These are phyloP conservation scores for Carollia perspicillata DNA, from an alignment of 2,113 vertebrate species.

Conservation along the genomic window DNA sequence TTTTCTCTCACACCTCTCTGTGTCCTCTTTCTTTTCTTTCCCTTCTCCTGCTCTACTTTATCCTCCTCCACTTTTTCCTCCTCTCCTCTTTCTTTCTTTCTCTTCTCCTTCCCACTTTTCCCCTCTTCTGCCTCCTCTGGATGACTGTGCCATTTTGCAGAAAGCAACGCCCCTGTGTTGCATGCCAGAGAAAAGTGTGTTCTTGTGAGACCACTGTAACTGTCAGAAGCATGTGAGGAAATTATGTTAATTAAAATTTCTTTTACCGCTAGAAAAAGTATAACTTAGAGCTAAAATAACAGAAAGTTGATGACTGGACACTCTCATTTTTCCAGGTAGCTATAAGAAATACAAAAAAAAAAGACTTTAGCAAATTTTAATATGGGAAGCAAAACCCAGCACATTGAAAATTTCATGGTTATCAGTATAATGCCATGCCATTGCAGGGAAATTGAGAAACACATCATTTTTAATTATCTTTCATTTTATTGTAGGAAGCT, in stretches of 20 bases:
- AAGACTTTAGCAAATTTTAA: constrained; percentile 9
- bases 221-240: background rate
- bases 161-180: background rate
- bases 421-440: background rate
- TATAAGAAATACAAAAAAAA: background rate
- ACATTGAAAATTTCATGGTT: background rate
- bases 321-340: background rate
- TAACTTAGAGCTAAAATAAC: constrained; percentile 12
- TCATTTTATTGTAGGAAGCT: constrained; percentile 34
- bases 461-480: constrained; percentile 51
- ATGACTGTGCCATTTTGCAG: background rate
- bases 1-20: background rate
- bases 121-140: background rate
- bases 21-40: background rate
- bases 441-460: background rate
- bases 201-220: background rate
- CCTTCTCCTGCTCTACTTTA: background rate
- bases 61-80: background rate
- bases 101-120: background rate
- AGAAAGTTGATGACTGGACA: background rate
- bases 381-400: background rate
- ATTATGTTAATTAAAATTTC: background rate
- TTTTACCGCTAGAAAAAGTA: background rate
- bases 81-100: background rate
- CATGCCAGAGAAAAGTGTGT: background rate